A percentile compares a stretch with the other conserved stretches of the same genome.
These are phyloP conservation scores for Phacellophora camtschatica DNA, from an alignment of 30 jellyfish, hydroid and myxozoan genomes.

Conservation along the genomic window DNA sequence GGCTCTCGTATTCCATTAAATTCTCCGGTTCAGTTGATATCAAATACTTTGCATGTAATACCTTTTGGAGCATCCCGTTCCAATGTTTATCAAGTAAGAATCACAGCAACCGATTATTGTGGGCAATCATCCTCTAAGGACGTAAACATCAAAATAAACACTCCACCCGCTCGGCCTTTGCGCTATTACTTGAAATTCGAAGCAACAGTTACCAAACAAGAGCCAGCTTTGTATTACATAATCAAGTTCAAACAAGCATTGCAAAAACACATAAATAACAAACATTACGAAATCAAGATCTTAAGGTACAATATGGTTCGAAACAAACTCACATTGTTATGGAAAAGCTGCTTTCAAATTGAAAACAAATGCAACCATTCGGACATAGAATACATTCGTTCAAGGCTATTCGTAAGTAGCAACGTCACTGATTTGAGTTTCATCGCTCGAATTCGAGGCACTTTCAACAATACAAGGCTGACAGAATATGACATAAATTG, in stretches of 20 bases:
- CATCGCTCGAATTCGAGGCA: neutral
- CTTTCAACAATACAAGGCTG: constrained; percentile 14
- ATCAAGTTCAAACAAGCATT: constrained; percentile 11
- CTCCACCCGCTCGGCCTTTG: neutral
- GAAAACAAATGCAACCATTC: constrained; percentile 26
- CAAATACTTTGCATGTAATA: constrained; percentile 1
- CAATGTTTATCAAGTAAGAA: neutral
- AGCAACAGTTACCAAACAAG: neutral
- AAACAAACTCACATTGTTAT: neutral
- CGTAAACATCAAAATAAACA: constrained; percentile 3
- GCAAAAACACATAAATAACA: neutral
- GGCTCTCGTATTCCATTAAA: neutral
- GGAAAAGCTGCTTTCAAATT: constrained; percentile 16
- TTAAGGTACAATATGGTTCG: constrained; percentile 20
- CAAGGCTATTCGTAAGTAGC: constrained; percentile 9
- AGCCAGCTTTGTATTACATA: constrained; percentile 30
- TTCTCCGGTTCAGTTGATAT: constrained; percentile 13
- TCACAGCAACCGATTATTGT: constrained; percentile 52
- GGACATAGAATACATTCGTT: constrained; percentile 1
- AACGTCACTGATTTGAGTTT: constrained; percentile 26
- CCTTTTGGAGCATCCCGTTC: constrained; percentile 16
- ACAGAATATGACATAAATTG: constrained; percentile 34
- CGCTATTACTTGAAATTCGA: constrained; percentile 22
- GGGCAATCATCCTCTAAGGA: constrained; percentile 22
- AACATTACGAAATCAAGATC: neutral